Conservation (phyloP, 2,113 vertebrate genomes). For the Isichthys henryi region DNA sequence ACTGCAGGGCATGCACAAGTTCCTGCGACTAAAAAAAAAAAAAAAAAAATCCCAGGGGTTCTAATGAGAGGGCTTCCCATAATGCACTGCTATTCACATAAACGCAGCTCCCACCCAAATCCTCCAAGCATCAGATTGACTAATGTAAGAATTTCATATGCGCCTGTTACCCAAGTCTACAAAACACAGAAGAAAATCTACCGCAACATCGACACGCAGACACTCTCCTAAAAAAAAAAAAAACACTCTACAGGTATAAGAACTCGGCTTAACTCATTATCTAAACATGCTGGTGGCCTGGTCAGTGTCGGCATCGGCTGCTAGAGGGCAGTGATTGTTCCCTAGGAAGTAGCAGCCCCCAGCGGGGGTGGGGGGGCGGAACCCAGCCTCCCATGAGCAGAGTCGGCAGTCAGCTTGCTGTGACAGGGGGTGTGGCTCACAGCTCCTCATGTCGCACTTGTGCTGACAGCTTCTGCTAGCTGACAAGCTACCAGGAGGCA, state of each 20-base stretch:
- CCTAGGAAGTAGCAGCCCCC: neutral
- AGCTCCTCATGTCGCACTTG: neutral
- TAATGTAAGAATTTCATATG: neutral
- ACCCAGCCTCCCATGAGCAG: neutral
- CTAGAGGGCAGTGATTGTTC: neutral
- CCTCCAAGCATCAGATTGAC: neutral
- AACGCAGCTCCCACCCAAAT: neutral
- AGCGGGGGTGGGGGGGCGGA: neutral
- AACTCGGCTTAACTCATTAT: neutral
- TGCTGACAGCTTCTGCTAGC: neutral
- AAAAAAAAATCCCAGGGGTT: neutral
- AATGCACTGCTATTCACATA: neutral
- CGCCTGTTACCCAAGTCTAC: neutral
- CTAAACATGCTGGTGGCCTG: neutral
- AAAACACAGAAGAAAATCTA: neutral
- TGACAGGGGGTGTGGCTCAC: neutral
- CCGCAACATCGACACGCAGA: neutral
- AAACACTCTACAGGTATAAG: neutral
- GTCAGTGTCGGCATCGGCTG: neutral
- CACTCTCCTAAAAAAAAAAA: neutral
- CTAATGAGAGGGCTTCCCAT: slow-evolving; percentile 2
- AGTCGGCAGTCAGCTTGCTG: neutral
- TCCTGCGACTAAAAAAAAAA: neutral
- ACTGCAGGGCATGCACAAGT: neutral
- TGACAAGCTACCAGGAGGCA: neutral